phyloP scores from a whole-genome alignment of 2,888 invertebrate species.

The Herminia tarsipennalis region DNA sequence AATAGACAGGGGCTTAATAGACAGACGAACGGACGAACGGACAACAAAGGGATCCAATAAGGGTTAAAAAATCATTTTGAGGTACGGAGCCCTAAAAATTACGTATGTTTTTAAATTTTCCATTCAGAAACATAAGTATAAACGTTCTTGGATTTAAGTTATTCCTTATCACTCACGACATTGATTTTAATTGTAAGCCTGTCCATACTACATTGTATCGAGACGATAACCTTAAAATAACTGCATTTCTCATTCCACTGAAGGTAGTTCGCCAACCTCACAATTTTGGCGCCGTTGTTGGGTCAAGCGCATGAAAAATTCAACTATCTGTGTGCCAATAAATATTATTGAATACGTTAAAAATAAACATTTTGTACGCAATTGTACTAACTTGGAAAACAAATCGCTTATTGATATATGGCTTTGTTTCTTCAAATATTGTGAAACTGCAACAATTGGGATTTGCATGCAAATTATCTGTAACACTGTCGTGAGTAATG shows the following conservation, averaged over 20 bases:
- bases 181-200: constrained; percentile 30
- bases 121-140: no score
- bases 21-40: no score
- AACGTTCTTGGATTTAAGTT: no score
- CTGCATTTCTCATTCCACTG: constrained; percentile 15
- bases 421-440: constrained; percentile 51
- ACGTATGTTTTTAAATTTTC: no score
- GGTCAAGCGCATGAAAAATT: constrained; percentile 11
- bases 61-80: no score
- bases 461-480: constrained; percentile 65
- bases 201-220: constrained; percentile 12
- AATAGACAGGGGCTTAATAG: no score
- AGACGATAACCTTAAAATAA: constrained; percentile 24
- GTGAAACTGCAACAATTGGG: constrained; percentile 61
- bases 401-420: constrained; percentile 42
- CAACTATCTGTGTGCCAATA: constrained; percentile 7
- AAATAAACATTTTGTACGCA: constrained; percentile 18
- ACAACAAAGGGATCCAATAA: no score
- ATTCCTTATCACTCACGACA: no score
- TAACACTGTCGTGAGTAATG: constrained; percentile 47
- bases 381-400: constrained; percentile 35
- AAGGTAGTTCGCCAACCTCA: constrained; percentile 23
- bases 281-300: background rate
- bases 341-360: constrained; percentile 12
- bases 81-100: no score